Evolutionary conservation across 1,140 invertebrate genomes (phyloP), one percentile per base, ranked within the genome.

Genomic region (Drosophila trapezifrons): DNA sequence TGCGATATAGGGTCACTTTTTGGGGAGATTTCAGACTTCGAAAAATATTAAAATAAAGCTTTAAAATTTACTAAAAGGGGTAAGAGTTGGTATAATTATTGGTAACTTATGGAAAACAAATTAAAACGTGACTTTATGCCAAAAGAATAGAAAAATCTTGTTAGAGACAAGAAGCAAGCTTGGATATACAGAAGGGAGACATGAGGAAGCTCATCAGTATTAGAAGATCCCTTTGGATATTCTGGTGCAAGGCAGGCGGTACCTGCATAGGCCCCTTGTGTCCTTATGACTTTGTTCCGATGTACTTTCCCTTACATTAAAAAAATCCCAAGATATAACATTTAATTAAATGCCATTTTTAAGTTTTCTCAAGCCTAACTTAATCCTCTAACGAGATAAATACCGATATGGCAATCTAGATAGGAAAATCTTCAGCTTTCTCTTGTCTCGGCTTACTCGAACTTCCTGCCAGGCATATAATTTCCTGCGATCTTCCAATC

Each of bases 401-500:
- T 17, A 0, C 22, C 2, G 5, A 1, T 1, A 17, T n/a, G 25
- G 4, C 49, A n/a, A 32, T 32, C 60, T 64, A 18, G 43, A 62
- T n/a, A 20, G 12, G 10, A 46, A 45, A 17, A 55, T 25, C n/a
- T 35, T 45, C 15, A 45, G 47, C 69, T 71, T 71, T 71, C 67
- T 71, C 65, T 42, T 35, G 35, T 9, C 52, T 22, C 10, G 13
- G 29, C 32, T 15, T 27, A 29, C 58, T 8, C 18, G 5, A 22
- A 49, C 66, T 72, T 72, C 66, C 65, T 71, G 66, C 17, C 52
- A 15, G 43, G n/a, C 22, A 25, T 38, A 58, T 42, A 71, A 58
- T 72, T 72, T 72, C 37, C 66, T 72, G 69, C 52, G 40, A 42
- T 72, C 43, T 72, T 22, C 15, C 35, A 27, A 67, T 71, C 52